Percentiles rank a stretch among this genome's conserved stretches.
phyloP scores from a whole-genome alignment of 2,113 vertebrate genomes.

The Myrmophylax atrothorax region DNA sequence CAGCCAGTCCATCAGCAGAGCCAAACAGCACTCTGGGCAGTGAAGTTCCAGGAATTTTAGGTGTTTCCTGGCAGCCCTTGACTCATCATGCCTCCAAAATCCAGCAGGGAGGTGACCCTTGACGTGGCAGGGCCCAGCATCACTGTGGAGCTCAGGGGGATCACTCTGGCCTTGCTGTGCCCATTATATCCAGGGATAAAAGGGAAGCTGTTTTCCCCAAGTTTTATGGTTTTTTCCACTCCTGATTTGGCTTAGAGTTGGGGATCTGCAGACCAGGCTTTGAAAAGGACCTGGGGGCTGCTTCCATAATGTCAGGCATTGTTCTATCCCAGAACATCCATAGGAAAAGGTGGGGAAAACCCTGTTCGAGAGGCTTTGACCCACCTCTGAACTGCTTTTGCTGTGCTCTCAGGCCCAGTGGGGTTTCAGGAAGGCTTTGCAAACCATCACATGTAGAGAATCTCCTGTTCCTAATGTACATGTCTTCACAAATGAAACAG shows the following conservation, averaged over 20 bases:
- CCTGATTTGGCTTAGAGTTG: not conserved
- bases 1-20: not conserved
- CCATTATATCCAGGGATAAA: rapidly evolving
- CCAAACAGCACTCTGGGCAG: not conserved
- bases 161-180: not conserved
- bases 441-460: not conserved
- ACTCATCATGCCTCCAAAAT: not conserved
- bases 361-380: not conserved
- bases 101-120: rapidly evolving
- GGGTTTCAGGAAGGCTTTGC: not conserved
- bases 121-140: rapidly evolving
- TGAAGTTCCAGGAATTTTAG: not conserved
- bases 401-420: not conserved
- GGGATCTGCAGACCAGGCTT: not conserved
- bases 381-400: not conserved
- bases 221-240: rapidly evolving
- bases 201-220: not conserved
- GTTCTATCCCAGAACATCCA: not conserved
- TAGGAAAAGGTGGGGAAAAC: not conserved
- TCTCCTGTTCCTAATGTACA: not conserved
- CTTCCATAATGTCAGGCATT: not conserved
- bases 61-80: not conserved
- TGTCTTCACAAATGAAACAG: not conserved
- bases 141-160: rapidly evolving
- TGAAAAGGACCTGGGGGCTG: not conserved